Base-by-base conservation (phyloP, 2,888 invertebrate genomes). In the Polyommatus icarus region DNA sequence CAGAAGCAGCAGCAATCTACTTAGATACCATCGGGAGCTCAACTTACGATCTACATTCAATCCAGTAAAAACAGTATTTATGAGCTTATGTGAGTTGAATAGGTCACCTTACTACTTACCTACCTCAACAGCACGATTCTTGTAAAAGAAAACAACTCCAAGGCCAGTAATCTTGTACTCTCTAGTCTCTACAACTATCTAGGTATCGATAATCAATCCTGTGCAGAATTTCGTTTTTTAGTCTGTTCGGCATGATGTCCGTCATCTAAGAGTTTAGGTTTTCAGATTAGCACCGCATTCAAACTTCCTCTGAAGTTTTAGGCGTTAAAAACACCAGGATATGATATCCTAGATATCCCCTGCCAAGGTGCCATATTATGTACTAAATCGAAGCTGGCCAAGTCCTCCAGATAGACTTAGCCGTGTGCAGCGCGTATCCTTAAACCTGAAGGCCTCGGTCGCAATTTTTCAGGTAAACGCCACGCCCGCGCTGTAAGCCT, bases 401-500 rank as follows among this genome's bases (percentile, higher is more conserved):
- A 20, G n/a, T 59, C 59, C 20, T n/a, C 57, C 20, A 59, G n/a
- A 59, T 20, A 59, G n/a, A 15, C 8, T 6, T 29, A 67, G 67
- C 5, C 29, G 67, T 67, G 32, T 1, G 67, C 24, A 61, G 20
- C 24, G 59, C 20, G 59, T 61, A 32, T 67, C 67, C 67, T 29
- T 29, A 67, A 32, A 76, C 32, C 54, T 73, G 46, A 57, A 24
- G 50, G 76, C 29, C 77, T 71, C 24, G 29, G 50, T 36, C 59
- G 71, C 54, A 15, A 71, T 54, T 40, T 46, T 77, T 32, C 73
- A 76, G 79, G 78, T 79, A 79, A 76, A 82, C 75, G 82, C 84
- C 83, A 84, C 84, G 84, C 84, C 84, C 83, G 84, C 85, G 84
- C 83, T 87, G 85, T 86, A 86, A 86, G 86, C 85, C 83, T 83